These are phyloP conservation scores for Gymnorhina tibicen DNA, from an alignment of 2,113 vertebrate species.

Conservation along the genomic window DNA sequence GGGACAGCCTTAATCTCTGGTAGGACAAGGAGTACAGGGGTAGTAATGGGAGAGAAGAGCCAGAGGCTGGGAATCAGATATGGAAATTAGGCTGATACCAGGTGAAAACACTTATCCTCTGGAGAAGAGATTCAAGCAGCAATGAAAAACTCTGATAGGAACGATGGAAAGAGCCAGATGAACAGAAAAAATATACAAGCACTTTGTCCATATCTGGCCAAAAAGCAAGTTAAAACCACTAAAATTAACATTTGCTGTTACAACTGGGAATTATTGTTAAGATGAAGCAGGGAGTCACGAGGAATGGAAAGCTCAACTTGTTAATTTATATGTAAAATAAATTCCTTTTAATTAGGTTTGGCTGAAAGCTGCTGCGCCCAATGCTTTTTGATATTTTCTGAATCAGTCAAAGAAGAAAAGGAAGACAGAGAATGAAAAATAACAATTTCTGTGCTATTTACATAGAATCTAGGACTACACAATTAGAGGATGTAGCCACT, in stretches of 20 bases:
- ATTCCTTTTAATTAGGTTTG: slow-evolving; percentile 56
- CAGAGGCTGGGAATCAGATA: neutral
- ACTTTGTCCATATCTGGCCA: neutral
- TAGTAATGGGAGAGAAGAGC: neutral
- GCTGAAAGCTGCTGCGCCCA: slow-evolving; percentile 31
- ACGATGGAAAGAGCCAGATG: neutral
- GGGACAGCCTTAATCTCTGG: neutral
- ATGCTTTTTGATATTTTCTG: neutral
- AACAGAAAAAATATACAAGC: neutral
- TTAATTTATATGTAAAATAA: slow-evolving; percentile 58
- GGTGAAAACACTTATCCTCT: neutral
- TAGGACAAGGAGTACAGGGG: neutral
- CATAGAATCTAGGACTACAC: neutral
- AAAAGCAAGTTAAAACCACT: slow-evolving; percentile 14
- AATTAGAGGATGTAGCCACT: neutral
- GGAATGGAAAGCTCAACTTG: slow-evolving; percentile 40
- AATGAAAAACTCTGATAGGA: neutral
- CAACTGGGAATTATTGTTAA: slow-evolving; percentile 46
- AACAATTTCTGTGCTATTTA: neutral
- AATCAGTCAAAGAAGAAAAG: neutral
- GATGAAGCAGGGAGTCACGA: slow-evolving; percentile 42
- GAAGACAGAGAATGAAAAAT: neutral
- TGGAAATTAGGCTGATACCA: neutral
- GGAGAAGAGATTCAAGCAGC: neutral
- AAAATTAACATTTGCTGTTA: slow-evolving; percentile 53